Base-by-base conservation (phyloP, 2,888 invertebrate genomes). In the Melipona beecheii region DNA sequence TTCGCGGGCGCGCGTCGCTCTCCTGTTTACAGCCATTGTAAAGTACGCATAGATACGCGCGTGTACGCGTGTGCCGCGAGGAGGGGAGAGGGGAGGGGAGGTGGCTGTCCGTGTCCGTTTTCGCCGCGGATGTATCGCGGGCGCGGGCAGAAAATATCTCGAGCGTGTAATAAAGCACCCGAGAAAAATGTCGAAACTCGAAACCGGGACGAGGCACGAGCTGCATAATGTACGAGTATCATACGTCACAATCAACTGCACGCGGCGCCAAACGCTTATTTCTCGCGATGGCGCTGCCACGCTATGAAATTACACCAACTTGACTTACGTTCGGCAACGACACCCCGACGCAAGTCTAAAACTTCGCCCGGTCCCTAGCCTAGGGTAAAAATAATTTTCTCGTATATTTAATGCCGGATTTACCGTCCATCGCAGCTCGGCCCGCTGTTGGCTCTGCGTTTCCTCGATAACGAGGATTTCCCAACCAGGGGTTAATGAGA, bases 191-290 rank as follows among this genome's bases (percentile, higher is more conserved):
- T 91, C 91, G 91, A 91, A 91, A 91, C 91, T 91, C 91, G 92
- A 92, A 92, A 92, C 92, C 88, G 90, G 90, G 87, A 91, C 90
- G 90, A 90, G 86, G 90, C 90, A 86, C 89, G 86, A 86, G 86
- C 87, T 86, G 90, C 89, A 91, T 92, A 91, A 92, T 91, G 92
- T 92, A 92, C 92, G 92, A 90, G 90, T 91, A 90, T 91, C 92
- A 92, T 92, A 92, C 92, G 92, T 92, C 92, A 92, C 92, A 91
- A 92, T 92, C 92, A 92, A 92, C 91, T 92, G 91, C 92, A 92
- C 92, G 91, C 91, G 92, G 92, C 91, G 91, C 92, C 90, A 90
- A 92, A 91, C 88, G 92, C 92, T 92, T 91, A 91, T 92, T 92
- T 91, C 90, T 89, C 91, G 74, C 90, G 90, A 92, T 92, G 89